Percentiles rank a stretch among this genome's conserved stretches.
Evolutionary conservation across 53 echinoderm and acorn worm species (phyloP).

Genomic region (Paracentrotus lividus): DNA sequence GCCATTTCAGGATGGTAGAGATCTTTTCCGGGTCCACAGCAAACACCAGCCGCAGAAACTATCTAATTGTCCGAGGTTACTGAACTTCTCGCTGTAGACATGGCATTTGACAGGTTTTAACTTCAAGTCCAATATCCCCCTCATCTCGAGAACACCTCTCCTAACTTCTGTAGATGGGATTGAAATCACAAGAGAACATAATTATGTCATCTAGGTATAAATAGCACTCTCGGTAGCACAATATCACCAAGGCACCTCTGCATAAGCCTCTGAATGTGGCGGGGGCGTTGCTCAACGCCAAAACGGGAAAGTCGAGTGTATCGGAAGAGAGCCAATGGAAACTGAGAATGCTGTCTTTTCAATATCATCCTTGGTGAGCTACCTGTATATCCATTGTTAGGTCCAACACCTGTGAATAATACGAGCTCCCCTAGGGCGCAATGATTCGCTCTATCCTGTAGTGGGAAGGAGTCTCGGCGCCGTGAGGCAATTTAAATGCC

Average conservation of each 20-base stretch:
- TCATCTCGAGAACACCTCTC: conserved; percentile 60
- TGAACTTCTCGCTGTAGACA: conserved; percentile 53
- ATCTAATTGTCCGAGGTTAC: conserved; percentile 79
- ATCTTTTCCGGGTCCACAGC: conserved; percentile 72
- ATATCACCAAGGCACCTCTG: conserved; percentile 71
- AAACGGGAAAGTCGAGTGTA: conserved; percentile 71
- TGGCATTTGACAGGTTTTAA: conserved; percentile 72
- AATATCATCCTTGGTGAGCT: conserved; percentile 49
- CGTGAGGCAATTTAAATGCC: conserved; percentile 63
- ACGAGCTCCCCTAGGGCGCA: conserved; percentile 69
- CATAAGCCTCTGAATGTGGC: conserved; percentile 73
- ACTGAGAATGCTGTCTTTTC: conserved; percentile 79
- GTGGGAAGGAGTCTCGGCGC: conserved; percentile 71
- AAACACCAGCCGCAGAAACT: conserved; percentile 63
- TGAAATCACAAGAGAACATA: conserved; percentile 65
- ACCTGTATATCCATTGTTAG: conserved; percentile 77
- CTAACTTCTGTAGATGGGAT: conserved; percentile 67
- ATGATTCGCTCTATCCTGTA: conserved; percentile 81
- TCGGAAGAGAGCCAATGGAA: conserved; percentile 73
- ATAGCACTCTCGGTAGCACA: conserved; percentile 62
- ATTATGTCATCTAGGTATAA: conserved; percentile 77
- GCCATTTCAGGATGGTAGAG: conserved; percentile 57
- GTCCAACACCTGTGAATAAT: conserved; percentile 73
- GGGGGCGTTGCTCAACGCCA: conserved; percentile 71
- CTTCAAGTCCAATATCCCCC: conserved; percentile 64